A percentile compares a stretch with the other conserved stretches of the same genome.
phyloP scores from a whole-genome alignment of 2,888 invertebrate genomes.

The Carterocephalus palaemon region DNA sequence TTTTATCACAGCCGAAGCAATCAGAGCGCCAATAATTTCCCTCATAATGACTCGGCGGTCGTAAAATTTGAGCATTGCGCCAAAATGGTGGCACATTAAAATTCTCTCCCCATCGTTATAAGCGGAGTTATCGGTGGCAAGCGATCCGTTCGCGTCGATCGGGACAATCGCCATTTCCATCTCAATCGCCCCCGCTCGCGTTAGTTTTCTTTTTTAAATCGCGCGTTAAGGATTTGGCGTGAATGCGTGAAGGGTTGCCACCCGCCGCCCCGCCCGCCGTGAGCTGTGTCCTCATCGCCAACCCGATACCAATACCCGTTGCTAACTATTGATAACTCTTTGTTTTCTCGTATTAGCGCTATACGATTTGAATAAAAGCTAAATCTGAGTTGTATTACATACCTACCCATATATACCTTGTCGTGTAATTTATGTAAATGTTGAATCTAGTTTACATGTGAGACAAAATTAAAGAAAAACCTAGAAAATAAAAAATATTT shows the following conservation, averaged over 20 bases:
- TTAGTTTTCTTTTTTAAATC: constrained; percentile 79
- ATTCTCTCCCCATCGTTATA: constrained; percentile 78
- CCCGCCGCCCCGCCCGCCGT: constrained; percentile 48
- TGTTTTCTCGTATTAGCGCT: constrained; percentile 17
- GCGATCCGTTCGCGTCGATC: constrained; percentile 50
- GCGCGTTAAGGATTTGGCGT: constrained; percentile 77
- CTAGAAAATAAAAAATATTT: too few relatives aligned
- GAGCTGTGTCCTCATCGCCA: constrained; percentile 62
- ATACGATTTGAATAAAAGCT: constrained; percentile 11
- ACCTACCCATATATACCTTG: too few relatives aligned
- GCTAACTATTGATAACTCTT: constrained; percentile 25
- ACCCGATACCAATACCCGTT: constrained; percentile 28
- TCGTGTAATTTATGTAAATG: too few relatives aligned
- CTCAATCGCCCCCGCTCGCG: constrained; percentile 64
- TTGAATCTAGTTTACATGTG: too few relatives aligned
- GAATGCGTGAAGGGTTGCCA: constrained; percentile 73
- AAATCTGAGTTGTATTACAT: constrained; percentile 28
- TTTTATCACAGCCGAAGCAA: constrained; percentile 78
- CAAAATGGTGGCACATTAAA: constrained; percentile 79
- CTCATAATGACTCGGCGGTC: constrained; percentile 76
- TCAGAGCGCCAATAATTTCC: constrained; percentile 79
- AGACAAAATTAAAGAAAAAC: too few relatives aligned
- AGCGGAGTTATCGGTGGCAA: constrained; percentile 66
- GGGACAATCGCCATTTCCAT: constrained; percentile 75
- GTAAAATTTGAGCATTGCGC: constrained; percentile 79